phyloP scores from a whole-genome alignment of 2,888 invertebrate species.

The Morpho deidamia region DNA sequence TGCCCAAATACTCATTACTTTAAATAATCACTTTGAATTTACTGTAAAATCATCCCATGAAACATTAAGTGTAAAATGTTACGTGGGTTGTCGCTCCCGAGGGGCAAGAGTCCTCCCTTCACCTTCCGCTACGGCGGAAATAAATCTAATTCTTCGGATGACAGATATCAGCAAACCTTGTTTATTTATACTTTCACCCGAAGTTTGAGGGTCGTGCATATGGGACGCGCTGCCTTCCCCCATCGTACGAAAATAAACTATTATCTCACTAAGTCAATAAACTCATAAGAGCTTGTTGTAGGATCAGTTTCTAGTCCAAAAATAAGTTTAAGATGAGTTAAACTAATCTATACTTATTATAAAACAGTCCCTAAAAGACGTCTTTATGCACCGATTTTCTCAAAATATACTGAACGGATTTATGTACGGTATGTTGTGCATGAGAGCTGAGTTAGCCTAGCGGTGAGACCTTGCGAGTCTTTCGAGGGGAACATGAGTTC shows the following conservation, averaged over 20 bases:
- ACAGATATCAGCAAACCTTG: slow-evolving; percentile 77
- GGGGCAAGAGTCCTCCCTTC: slow-evolving; percentile 58
- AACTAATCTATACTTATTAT: too few relatives aligned
- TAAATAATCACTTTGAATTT: slow-evolving; percentile 17
- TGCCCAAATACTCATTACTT: too few relatives aligned
- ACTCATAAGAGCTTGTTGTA: slow-evolving; percentile 30
- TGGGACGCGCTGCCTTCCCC: slow-evolving; percentile 50
- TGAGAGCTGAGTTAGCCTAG: too few relatives aligned
- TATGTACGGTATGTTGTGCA: too few relatives aligned
- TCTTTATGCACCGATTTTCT: too few relatives aligned
- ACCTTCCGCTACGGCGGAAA: slow-evolving; percentile 69
- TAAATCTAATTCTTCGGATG: slow-evolving; percentile 75
- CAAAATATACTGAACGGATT: too few relatives aligned
- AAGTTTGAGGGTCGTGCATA: slow-evolving; percentile 60
- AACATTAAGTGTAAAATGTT: slow-evolving; percentile 39
- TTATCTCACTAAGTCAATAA: slow-evolving; percentile 58
- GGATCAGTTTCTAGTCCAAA: slow-evolving; percentile 26
- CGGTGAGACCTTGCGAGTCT: too few relatives aligned
- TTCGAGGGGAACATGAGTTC: too few relatives aligned
- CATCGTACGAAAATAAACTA: slow-evolving; percentile 68
- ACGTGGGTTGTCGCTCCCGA: slow-evolving; percentile 36
- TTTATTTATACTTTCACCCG: slow-evolving; percentile 75
- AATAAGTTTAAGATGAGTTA: slow-evolving; percentile 21
- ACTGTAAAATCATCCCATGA: slow-evolving; percentile 38
- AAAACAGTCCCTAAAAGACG: too few relatives aligned